A percentile compares a stretch with the other conserved stretches of the same genome.
Conservation (phyloP, 2,888 invertebrate species). For the Caenorhabditis sulstoni region DNA sequence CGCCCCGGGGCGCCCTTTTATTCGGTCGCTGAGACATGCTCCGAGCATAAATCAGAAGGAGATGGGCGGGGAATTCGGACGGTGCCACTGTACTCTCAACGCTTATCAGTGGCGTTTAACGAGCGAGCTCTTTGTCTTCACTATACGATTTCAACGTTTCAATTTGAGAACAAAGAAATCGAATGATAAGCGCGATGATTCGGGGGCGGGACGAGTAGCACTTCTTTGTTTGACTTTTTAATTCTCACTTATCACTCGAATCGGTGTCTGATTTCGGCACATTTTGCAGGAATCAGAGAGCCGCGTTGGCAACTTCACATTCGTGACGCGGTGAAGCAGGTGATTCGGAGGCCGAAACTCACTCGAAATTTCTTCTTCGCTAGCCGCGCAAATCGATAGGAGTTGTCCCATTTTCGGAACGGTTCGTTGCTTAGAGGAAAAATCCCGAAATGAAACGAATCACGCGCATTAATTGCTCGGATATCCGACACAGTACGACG, state of each 20-base stretch:
- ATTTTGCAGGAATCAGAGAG: too few species aligned
- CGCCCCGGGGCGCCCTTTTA: constrained; percentile 21
- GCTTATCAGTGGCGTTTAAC: constrained; percentile 22
- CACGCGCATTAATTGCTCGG: too few species aligned
- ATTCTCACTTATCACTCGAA: constrained; percentile 7
- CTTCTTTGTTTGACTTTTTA: constrained; percentile 8
- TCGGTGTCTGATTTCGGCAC: neutral
- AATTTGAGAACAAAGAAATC: constrained; percentile 7
- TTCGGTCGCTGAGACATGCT: constrained; percentile 4
- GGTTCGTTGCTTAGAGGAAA: neutral
- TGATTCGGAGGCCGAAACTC: constrained; percentile 3
- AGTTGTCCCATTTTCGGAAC: constrained; percentile 15
- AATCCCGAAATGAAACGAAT: too few species aligned
- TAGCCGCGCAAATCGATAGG: neutral
- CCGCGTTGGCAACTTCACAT: too few species aligned
- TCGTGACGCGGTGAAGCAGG: too few species aligned
- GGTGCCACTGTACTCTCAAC: constrained; percentile 44
- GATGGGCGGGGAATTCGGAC: constrained; percentile 10
- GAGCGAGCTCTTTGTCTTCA: constrained; percentile 29
- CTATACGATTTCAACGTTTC: constrained; percentile 9
- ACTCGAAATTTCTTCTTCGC: neutral
- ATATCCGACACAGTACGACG: too few species aligned
- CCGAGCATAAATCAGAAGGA: constrained; percentile 36
- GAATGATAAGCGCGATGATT: neutral
- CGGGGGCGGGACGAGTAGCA: constrained; percentile 18